These are phyloP conservation scores for Contarinia nasturtii DNA, from an alignment of 1,140 invertebrate species.

Conservation along the genomic window DNA sequence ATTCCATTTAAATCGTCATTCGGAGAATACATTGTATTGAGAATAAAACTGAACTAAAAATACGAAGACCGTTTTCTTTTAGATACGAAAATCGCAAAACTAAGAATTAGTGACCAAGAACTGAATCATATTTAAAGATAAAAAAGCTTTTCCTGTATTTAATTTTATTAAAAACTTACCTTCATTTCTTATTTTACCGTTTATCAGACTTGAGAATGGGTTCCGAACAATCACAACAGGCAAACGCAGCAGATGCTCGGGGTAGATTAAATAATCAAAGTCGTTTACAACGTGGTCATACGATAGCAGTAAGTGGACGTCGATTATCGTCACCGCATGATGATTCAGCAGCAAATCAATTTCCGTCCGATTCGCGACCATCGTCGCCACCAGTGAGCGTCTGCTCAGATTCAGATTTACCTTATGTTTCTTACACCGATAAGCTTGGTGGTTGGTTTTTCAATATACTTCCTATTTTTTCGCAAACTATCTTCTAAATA, in stretches of 20 bases:
- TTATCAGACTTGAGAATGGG: conserved; percentile 25
- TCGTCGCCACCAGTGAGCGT: conserved; percentile 69
- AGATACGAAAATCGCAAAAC: no score
- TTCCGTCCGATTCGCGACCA: conserved; percentile 38
- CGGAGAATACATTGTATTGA: no score
- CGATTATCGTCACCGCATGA: conserved; percentile 3
- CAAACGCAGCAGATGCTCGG: conserved; percentile 7
- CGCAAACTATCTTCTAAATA: background rate
- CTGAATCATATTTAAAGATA: no score
- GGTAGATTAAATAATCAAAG: conserved; percentile 12
- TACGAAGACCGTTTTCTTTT: no score
- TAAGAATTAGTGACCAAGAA: no score
- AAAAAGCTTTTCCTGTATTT: no score
- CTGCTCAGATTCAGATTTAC: conserved; percentile 75
- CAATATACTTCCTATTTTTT: background rate
- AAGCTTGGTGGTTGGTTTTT: conserved; percentile 49
- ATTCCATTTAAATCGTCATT: no score
- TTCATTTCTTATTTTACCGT: background rate
- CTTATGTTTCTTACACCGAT: conserved; percentile 88
- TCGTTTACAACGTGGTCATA: conserved; percentile 31
- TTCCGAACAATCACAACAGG: conserved; percentile 34
- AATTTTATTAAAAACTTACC: no score
- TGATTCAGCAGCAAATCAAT: conserved; percentile 10
- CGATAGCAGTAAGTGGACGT: conserved; percentile 28
- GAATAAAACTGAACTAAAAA: no score